Evolutionary conservation across 2,113 vertebrate genomes (phyloP).

Genomic region (Cololabis saira): DNA sequence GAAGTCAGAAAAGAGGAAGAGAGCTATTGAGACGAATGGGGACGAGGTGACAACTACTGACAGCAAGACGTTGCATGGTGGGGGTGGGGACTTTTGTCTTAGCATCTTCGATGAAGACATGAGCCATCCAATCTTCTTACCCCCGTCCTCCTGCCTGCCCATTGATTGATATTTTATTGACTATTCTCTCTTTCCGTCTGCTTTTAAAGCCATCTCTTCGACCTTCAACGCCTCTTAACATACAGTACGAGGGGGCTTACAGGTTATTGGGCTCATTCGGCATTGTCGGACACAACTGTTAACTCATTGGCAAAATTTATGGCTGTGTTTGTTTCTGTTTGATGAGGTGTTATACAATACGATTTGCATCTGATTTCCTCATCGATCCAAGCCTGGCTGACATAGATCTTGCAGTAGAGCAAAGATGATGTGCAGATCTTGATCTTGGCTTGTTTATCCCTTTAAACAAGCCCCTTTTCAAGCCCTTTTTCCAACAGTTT

Average conservation of each 20-base stretch:
- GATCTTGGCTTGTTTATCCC: constrained; percentile 9
- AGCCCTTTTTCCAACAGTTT: constrained; percentile 2
- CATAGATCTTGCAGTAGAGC: constrained; percentile 24
- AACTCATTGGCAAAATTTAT: constrained; percentile 16
- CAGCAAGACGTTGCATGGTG: constrained; percentile 47
- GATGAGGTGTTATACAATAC: constrained; percentile 38
- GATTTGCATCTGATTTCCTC: constrained; percentile 54
- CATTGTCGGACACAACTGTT: neutral
- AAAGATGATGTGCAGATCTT: constrained; percentile 5
- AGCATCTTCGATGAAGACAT: constrained; percentile 58
- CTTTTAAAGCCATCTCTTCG: constrained; percentile 39
- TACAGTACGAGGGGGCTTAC: neutral
- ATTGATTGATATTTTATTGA: constrained; percentile 77
- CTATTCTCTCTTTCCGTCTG: constrained; percentile 58
- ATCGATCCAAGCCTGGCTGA: constrained; percentile 42
- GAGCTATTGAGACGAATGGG: constrained; percentile 26
- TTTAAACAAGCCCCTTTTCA: too few species aligned
- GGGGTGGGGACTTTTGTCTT: constrained; percentile 62
- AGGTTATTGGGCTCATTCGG: neutral
- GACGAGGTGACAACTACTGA: constrained; percentile 45
- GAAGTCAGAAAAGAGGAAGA: constrained; percentile 23
- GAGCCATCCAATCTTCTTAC: constrained; percentile 53
- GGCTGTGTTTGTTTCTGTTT: constrained; percentile 19
- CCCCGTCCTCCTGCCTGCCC: constrained; percentile 21
- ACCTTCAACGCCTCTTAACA: constrained; percentile 11